Evolutionary conservation across 2,113 vertebrate species (phyloP).

Genomic region (Sorex araneus): DNA sequence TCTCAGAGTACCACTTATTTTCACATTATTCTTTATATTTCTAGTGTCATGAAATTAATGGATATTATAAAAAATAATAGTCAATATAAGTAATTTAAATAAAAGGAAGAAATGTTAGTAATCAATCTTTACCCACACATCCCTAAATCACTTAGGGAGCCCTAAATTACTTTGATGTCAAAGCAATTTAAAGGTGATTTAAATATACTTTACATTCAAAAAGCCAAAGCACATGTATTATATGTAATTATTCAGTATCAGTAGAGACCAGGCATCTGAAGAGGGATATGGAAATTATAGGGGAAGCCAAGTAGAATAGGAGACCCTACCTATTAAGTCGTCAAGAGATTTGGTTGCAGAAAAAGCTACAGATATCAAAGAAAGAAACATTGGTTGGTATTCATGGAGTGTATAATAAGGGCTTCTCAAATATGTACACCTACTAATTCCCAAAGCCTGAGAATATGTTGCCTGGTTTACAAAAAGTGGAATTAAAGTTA

Average conservation of each 20-base stretch:
- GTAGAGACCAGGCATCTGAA: background rate
- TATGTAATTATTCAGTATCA: slow-evolving; percentile 1
- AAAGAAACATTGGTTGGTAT: background rate
- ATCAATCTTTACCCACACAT: slow-evolving; percentile 22
- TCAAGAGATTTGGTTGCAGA: background rate
- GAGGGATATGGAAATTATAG: background rate
- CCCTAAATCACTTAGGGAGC: background rate
- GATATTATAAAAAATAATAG: slow-evolving; percentile 19
- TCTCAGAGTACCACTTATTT: background rate
- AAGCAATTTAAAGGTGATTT: slow-evolving; percentile 40
- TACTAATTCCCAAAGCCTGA: background rate
- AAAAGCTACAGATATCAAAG: background rate
- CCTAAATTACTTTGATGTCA: background rate
- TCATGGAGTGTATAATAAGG: background rate
- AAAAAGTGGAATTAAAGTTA: background rate
- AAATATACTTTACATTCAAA: slow-evolving; percentile 43
- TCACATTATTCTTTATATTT: background rate
- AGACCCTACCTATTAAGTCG: background rate
- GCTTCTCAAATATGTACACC: background rate
- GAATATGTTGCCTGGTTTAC: background rate
- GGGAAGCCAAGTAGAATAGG: background rate
- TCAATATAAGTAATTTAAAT: slow-evolving; percentile 42
- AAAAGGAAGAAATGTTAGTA: background rate
- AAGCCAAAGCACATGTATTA: slow-evolving; percentile 2
- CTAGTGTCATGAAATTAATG: slow-evolving; percentile 14